These are phyloP conservation scores for Achatina immaculata DNA, from an alignment of 1,140 invertebrate genomes.

Conservation along the genomic window DNA sequence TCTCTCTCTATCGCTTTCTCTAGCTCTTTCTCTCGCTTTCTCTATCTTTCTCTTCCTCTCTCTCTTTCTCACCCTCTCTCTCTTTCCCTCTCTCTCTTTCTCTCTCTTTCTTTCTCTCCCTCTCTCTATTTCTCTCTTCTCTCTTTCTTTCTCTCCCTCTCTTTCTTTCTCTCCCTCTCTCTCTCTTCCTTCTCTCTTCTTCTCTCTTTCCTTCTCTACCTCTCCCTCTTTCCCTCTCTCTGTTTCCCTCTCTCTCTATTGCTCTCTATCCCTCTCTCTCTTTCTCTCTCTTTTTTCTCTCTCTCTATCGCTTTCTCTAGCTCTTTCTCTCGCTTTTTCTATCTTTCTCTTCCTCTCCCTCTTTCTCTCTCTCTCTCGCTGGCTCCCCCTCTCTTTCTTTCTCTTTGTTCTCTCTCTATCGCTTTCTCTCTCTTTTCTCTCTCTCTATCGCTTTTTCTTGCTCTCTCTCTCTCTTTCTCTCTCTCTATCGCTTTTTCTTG, in stretches of 20 bases:
- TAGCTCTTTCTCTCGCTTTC: neutral
- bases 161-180: neutral
- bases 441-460: too few relatives aligned
- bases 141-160: neutral
- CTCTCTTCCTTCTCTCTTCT: neutral
- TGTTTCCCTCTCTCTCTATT: neutral
- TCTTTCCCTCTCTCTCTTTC: neutral
- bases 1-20: too few relatives aligned
- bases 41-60: neutral
- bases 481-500: conserved; percentile 7
- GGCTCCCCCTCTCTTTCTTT: conserved; percentile 5
- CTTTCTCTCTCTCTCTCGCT: conserved; percentile 8
- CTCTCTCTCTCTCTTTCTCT: neutral
- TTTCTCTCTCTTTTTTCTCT: too few relatives aligned
- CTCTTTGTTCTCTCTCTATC: too few relatives aligned
- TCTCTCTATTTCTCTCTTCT: neutral
- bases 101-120: neutral
- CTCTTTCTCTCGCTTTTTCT: neutral
- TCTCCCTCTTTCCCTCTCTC: neutral
- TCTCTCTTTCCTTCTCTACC: neutral
- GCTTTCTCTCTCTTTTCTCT: too few relatives aligned
- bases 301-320: too few relatives aligned
- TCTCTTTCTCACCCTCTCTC: neutral
- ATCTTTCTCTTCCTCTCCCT: conserved; percentile 8
- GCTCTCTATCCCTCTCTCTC: neutral